Evolutionary conservation across 2,113 vertebrate genomes (phyloP), one percentile per base, ranked within the genome.

Genomic region (Melanerpes formicivorus): DNA sequence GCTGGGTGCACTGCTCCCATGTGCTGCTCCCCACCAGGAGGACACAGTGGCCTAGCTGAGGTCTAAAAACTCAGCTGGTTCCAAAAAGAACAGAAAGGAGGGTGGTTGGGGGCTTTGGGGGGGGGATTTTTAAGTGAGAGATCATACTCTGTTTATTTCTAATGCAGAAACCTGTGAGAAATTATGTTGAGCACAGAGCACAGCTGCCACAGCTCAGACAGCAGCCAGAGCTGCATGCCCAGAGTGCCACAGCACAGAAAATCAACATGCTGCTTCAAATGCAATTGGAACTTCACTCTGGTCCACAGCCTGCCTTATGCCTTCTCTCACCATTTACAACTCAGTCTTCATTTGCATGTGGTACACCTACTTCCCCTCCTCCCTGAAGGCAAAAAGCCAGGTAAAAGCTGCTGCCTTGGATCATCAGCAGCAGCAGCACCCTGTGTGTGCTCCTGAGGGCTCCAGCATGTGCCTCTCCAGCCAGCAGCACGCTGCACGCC

Each of bases 241-340:
- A 48, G 74, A 25, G 30, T 14, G 29, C 42, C 72, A 56, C 1
- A 65, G 48, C 50, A 80, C 0, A 84, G 54, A 67, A 85, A 85
- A 67, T 44, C 50, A 60, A 90, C 91, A 83, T 8, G 15, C 32
- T 63, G 54, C 87, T 72, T 44, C 65, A 78, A 91, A 64, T 27
- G n/a, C 14, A 42, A 75, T 37, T 32, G 11, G 4, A 84, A 56
- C 25, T 32, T 67, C 25, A 63, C 32, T 48, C 63, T 30, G n/a
- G 84, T 12, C 32, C 40, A 55, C 32, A 48, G 42, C 48, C 59
- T 80, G 67, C 48, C 52, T 48, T 29, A 9, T 1, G 1, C 79
- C 90, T 92, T 65, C 73, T 80, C 46, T 70, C 82, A 44, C 30
- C 22, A 10, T 90, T 84, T 17, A 67, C 21, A 96, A 90, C 72